Evolutionary conservation across 2,797 vertebrate genomes (phyloP).

Genomic region (Lophius americanus): DNA sequence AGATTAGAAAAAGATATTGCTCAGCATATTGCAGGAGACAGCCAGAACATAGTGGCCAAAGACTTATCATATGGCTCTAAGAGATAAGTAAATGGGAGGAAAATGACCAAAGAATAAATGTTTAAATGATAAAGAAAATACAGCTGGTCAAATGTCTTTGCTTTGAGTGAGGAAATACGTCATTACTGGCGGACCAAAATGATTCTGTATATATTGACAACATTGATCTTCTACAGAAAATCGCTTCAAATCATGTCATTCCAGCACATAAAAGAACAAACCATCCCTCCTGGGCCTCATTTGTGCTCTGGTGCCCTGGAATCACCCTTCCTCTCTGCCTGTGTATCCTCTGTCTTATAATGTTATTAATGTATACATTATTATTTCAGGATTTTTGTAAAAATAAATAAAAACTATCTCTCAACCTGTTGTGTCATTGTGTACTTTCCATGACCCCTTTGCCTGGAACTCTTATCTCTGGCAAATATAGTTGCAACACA

Average conservation of each 20-base stretch:
- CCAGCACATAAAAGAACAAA: not conserved
- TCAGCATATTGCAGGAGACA: constrained; percentile 26
- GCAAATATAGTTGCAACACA: constrained; percentile 78
- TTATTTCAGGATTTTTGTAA: not conserved
- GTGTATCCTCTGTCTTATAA: not conserved
- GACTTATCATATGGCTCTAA: constrained; percentile 29
- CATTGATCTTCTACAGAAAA: constrained; percentile 13
- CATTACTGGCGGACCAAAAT: not conserved
- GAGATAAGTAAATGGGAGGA: constrained; percentile 47
- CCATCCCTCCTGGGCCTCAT: constrained; percentile 18
- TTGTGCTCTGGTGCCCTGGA: constrained; percentile 20
- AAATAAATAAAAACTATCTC: constrained; percentile 19
- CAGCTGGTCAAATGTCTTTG: not conserved
- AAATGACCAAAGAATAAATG: not conserved
- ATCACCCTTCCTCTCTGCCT: not conserved
- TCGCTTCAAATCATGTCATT: constrained; percentile 17
- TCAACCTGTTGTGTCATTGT: constrained; percentile 39
- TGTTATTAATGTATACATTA: not conserved
- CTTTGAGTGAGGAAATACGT: not conserved
- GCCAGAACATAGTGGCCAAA: constrained; percentile 21
- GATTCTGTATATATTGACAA: not conserved
- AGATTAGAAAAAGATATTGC: constrained; percentile 8
- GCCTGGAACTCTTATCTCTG: constrained; percentile 72
- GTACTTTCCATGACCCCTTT: constrained; percentile 56
- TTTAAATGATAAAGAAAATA: not conserved